Base-by-base conservation (phyloP, 2,113 vertebrate genomes). In the Tetraodon nigroviridis region DNA sequence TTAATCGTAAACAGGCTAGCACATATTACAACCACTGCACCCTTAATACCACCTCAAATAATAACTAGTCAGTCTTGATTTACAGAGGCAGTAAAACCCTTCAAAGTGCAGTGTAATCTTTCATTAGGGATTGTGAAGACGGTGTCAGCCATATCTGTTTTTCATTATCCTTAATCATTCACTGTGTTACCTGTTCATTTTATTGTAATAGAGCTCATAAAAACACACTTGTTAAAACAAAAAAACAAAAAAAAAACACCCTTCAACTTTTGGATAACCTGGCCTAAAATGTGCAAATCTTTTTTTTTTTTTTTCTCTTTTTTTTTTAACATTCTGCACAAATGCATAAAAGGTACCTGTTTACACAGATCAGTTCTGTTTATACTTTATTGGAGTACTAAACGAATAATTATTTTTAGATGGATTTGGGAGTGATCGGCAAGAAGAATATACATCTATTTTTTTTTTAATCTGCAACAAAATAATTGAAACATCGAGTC, bases 1-100 rank as follows among this genome's bases (percentile, higher is more conserved):
- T 75, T 88, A 89, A 88, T 91, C 83, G 76, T 88, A 81, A 90
- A 87, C 88, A 90, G 88, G 83, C 81, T 81, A 65, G 57, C 76
- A 79, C 82, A 54, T 76, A 80, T 80, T 83, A 78, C 72, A 77
- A 61, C 82, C 81, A 71, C 84, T 85, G 85, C 84, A 79, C 84
- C 79, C 78, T 88, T 91, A 92, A 91, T 91, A 87, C 89, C 86
- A 85, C 86, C 87, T 90, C 86, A 90, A 92, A 91, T 90, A 91
- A 90, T 90, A 89, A 80, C 84, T 88, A 88, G 91, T 93, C 90
- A 87, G 89, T 85, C 85, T 81, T 89, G 90, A 91, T 92, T 92
- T 92, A 90, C 85, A 83, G 80, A 87, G 80, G 87, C 85, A 80
- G 67, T 92, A 90, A 91, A 91, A 86, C 76, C 89, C 89, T 92